These are phyloP conservation scores for Magallana ariakensis DNA, from an alignment of 1,140 invertebrate genomes.

Conservation along the genomic window DNA sequence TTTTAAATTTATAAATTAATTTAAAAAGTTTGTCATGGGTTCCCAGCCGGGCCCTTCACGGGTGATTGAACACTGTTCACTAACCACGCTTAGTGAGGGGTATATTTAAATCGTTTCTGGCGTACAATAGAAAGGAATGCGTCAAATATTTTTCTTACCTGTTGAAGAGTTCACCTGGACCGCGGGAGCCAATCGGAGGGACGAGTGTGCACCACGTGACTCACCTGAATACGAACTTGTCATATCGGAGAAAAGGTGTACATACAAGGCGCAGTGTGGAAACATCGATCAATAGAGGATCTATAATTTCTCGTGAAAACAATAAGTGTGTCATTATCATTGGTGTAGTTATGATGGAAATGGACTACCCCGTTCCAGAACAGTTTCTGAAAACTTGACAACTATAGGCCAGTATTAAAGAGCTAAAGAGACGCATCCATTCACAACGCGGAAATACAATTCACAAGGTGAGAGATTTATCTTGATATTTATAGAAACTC, in stretches of 20 bases:
- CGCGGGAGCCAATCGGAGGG: neutral
- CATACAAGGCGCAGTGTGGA: neutral
- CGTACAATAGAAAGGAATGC: conserved; percentile 6
- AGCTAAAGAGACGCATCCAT: neutral
- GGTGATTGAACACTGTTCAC: conserved; percentile 15
- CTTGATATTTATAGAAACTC: neutral
- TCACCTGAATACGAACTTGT: conserved; percentile 30
- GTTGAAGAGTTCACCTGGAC: conserved; percentile 28
- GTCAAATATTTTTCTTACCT: conserved; percentile 30
- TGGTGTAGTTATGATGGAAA: neutral
- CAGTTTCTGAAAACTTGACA: neutral
- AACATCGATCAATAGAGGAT: neutral
- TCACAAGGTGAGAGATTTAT: conserved; percentile 5
- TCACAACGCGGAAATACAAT: conserved; percentile 18
- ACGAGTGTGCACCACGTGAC: neutral
- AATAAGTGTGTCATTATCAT: neutral
- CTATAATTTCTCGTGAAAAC: conserved; percentile 15
- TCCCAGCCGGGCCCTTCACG: neutral
- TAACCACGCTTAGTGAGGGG: neutral
- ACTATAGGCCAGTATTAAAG: neutral
- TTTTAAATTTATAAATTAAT: too few species aligned
- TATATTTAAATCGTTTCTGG: conserved; percentile 26
- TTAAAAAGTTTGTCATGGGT: too few species aligned
- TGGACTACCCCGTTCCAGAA: neutral
- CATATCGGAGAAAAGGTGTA: conserved; percentile 31